Evolutionary conservation across 2,113 vertebrate genomes (phyloP), one percentile per base, ranked within the genome.

Genomic region (Oxyura jamaicensis): DNA sequence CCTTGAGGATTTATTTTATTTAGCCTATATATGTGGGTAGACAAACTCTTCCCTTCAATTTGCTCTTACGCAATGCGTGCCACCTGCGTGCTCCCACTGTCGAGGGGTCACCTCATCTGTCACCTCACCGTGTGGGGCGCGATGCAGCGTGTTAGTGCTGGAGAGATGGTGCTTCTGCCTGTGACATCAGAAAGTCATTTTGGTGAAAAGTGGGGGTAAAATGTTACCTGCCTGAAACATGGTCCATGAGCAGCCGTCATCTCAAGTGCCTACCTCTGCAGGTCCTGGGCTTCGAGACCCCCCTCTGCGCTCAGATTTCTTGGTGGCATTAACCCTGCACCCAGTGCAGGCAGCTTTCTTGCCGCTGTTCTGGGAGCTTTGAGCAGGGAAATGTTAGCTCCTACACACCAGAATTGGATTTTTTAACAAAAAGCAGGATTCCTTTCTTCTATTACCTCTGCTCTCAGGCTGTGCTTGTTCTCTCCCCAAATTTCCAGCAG

Each of bases 141-240:
- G 89, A 53, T 50, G 81, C 50, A 8, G 59, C 8, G 82, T 93
- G 94, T 95, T 94, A 92, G 94, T 50, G 66, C 53, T 36, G 87
- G 41, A 63, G 75, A 69, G 84, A 35, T 69, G 91, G 84, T 62
- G 53, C 84, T 91, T 89, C 58, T 82, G 46, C 5, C 94, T 29
- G 81, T 1, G 46, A n/a, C 82, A 76, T 90, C 44, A 28, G 77
- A 52, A 84, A 94, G 88, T 68, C 92, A 76, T 41, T 66, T 2
- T 63, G 84, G 88, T 96, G 95, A 92, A 14, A 66, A 86, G 86
- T 82, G 92, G 92, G 93, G 93, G 76, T 91, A 10, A 91, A 79
- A 59, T 50, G 83, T 77, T 46, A 3, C 4, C 25, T 35, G 81
- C 77, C 91, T 90, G 93, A 88, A 88, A 69, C 90, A 42, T 63